Conservation (phyloP, 2,797 vertebrate species). For the Characodon lateralis region DNA sequence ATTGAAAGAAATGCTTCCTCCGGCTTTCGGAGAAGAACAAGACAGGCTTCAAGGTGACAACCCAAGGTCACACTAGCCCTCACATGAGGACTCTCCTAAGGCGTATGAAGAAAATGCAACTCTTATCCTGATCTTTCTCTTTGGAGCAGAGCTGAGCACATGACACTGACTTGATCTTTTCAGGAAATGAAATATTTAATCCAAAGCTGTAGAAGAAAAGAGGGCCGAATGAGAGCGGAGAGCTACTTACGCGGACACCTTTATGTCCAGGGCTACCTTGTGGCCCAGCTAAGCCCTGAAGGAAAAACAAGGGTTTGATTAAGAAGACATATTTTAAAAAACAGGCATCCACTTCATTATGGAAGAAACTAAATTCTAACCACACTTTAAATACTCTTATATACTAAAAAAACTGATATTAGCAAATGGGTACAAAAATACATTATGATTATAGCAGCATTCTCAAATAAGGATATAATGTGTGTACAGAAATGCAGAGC, state of each 20-base stretch:
- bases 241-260: constrained; percentile 91
- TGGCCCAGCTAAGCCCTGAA: constrained; percentile 92
- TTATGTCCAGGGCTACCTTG: constrained; percentile 94
- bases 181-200: constrained; percentile 70
- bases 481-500: neutral
- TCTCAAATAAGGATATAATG: neutral
- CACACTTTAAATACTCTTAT: neutral
- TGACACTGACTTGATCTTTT: constrained; percentile 66
- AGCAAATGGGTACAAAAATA: neutral
- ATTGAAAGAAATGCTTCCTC: neutral
- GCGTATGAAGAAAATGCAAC: constrained; percentile 36
- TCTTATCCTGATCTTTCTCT: constrained; percentile 28
- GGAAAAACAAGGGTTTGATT: constrained; percentile 51
- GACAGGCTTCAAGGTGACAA: constrained; percentile 37
- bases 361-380: constrained; percentile 6
- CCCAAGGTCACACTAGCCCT: constrained; percentile 32
- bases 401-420: neutral
- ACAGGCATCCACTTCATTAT: constrained; percentile 6
- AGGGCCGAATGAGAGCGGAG: constrained; percentile 18
- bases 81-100: constrained; percentile 32
- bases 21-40: constrained; percentile 16
- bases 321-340: constrained; percentile 39
- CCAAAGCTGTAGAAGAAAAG: constrained; percentile 32
- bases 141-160: constrained; percentile 26
- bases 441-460: neutral